Evolutionary conservation across 1,140 invertebrate species (phyloP).

Genomic region (Bombus soroeensis): DNA sequence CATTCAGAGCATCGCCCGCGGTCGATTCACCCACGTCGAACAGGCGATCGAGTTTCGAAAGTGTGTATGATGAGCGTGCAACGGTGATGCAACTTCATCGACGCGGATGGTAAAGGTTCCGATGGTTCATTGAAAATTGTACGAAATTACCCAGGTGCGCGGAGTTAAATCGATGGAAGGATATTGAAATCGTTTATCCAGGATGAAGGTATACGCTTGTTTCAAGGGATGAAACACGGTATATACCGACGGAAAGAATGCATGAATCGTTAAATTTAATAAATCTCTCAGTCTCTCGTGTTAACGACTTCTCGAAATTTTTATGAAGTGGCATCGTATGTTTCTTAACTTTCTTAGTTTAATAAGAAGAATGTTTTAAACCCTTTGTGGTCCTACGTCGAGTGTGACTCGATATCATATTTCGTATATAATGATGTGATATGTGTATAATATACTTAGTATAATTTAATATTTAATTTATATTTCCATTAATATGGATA

Average conservation of each 20-base stretch:
- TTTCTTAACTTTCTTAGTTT: too few relatives aligned
- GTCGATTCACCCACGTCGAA: slow-evolving; percentile 43
- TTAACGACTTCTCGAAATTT: neutral
- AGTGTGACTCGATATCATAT: too few relatives aligned
- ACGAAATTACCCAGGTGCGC: slow-evolving; percentile 1
- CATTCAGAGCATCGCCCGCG: slow-evolving; percentile 21
- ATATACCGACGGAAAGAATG: neutral
- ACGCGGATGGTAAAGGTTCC: neutral
- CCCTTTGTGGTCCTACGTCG: too few relatives aligned
- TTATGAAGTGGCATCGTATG: neutral
- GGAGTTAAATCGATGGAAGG: neutral
- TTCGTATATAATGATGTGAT: too few relatives aligned
- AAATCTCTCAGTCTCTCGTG: neutral
- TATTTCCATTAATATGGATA: too few relatives aligned
- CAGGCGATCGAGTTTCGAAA: slow-evolving; percentile 37
- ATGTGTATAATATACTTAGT: too few relatives aligned
- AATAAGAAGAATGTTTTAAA: too few relatives aligned
- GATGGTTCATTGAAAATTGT: neutral
- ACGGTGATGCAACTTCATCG: slow-evolving; percentile 37
- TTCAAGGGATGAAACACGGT: neutral
- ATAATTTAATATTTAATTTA: too few relatives aligned
- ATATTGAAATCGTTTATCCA: neutral
- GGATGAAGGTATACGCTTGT: too few relatives aligned
- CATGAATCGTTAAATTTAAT: neutral
- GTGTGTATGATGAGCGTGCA: slow-evolving; percentile 4